Percentiles rank a stretch among this genome's conserved stretches.
These are phyloP conservation scores for Melinaea menophilus DNA, from an alignment of 2,888 invertebrate species.

Conservation along the genomic window DNA sequence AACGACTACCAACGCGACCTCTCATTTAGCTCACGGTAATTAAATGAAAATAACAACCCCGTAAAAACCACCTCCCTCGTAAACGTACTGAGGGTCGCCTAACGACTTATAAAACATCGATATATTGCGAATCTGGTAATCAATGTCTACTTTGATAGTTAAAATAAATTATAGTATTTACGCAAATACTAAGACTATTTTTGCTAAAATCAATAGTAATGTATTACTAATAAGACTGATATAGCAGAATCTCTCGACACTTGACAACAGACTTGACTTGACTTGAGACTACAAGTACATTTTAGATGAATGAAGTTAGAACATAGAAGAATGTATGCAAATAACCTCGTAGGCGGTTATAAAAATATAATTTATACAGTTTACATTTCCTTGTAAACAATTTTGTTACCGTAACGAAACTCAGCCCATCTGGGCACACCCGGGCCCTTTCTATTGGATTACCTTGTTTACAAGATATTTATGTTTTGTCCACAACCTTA, in stretches of 20 bases:
- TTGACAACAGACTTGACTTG: too few species aligned
- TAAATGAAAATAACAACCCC: conserved; percentile 20
- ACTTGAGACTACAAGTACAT: background rate
- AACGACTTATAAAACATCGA: conserved; percentile 2
- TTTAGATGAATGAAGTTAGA: background rate
- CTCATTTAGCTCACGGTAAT: conserved; percentile 22
- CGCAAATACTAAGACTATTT: too few species aligned
- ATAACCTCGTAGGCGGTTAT: background rate
- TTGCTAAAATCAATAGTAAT: too few species aligned
- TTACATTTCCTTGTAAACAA: conserved; percentile 15
- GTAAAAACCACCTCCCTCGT: conserved; percentile 1
- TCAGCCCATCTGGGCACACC: conserved; percentile 19
- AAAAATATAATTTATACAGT: conserved; percentile 16
- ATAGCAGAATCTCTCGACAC: too few species aligned
- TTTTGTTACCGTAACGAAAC: conserved; percentile 26
- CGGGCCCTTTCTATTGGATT: conserved; percentile 39
- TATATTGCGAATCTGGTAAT: background rate
- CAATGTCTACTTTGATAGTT: background rate
- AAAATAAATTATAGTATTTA: background rate
- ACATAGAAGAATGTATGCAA: background rate
- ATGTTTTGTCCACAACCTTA: conserved; percentile 36
- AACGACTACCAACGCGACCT: conserved; percentile 12
- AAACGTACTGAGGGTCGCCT: conserved; percentile 2
- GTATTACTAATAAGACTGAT: too few species aligned
- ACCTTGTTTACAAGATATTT: conserved; percentile 49